phyloP scores from a whole-genome alignment of 2,113 vertebrate genomes.

The Pagrus major region DNA sequence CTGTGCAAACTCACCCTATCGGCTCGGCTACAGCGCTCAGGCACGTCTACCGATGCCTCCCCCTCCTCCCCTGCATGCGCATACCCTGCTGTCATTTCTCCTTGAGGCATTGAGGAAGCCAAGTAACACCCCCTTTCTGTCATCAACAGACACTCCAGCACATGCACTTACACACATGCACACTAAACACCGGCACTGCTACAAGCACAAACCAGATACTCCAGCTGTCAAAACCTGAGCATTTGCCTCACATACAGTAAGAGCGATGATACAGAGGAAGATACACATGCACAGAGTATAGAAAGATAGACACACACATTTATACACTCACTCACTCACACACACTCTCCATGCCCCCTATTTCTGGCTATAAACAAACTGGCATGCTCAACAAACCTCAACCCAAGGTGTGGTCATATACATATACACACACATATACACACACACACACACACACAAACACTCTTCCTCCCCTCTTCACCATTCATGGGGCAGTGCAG shows the following conservation, averaged over 20 bases:
- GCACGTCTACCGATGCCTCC: constrained; percentile 47
- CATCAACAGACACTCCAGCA: constrained; percentile 44
- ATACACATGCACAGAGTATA: constrained; percentile 11
- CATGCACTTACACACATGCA: constrained; percentile 23
- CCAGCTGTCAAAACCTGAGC: constrained; percentile 31
- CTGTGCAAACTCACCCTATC: constrained; percentile 66
- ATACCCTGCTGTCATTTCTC: constrained; percentile 76
- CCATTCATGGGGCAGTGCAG: not conserved
- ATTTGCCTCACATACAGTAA: constrained; percentile 21
- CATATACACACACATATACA: not conserved
- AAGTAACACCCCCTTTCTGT: constrained; percentile 48
- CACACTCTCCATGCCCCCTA: constrained; percentile 10
- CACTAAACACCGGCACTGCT: constrained; percentile 12
- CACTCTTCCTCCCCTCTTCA: not conserved
- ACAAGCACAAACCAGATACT: constrained; percentile 27
- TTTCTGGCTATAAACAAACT: constrained; percentile 72
- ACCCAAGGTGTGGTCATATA: constrained; percentile 73
- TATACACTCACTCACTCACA: not conserved
- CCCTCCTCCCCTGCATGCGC: constrained; percentile 56
- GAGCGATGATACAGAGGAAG: constrained; percentile 15
- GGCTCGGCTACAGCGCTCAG: constrained; percentile 52
- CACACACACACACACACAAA: not conserved
- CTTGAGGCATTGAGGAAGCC: constrained; percentile 67
- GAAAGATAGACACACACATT: not conserved
- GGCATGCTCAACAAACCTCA: constrained; percentile 51